A percentile compares a stretch with the other conserved stretches of the same genome.
Conservation (phyloP, 2,888 invertebrate species). For the Apotomis turbidana region DNA sequence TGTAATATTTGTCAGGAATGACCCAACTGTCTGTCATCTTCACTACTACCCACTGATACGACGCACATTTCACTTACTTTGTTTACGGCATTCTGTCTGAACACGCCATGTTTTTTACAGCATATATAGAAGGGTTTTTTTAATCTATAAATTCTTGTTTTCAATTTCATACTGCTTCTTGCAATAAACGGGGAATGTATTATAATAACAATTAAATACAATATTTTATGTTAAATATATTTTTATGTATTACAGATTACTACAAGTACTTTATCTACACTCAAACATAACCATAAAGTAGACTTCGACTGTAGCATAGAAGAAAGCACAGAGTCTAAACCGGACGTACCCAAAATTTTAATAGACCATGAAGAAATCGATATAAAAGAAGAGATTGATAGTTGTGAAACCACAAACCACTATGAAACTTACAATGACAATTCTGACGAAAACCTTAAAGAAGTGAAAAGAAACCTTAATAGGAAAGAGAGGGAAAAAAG, state of each 20-base stretch:
- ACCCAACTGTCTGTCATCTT: too few relatives aligned
- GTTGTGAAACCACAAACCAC: conserved; percentile 17
- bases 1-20: too few relatives aligned
- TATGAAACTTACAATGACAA: conserved; percentile 17
- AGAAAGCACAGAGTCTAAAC: conserved; percentile 23
- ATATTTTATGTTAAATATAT: not conserved
- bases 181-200: too few relatives aligned
- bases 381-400: conserved; percentile 23
- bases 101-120: too few relatives aligned
- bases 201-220: too few relatives aligned
- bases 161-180: too few relatives aligned
- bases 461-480: conserved; percentile 30
- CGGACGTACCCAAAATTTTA: conserved; percentile 3
- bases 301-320: conserved; percentile 23
- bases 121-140: too few relatives aligned
- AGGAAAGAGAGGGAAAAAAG: conserved; percentile 12
- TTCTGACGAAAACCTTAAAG: conserved; percentile 29
- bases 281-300: conserved; percentile 13
- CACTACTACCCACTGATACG: too few relatives aligned
- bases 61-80: too few relatives aligned
- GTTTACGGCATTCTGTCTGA: too few relatives aligned
- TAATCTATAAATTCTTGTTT: too few relatives aligned
- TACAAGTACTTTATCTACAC: conserved; percentile 7
- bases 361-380: conserved; percentile 20
- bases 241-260: conserved; percentile 13